phyloP scores from a whole-genome alignment of 2,113 vertebrate genomes.

The Trogon surrucura region DNA sequence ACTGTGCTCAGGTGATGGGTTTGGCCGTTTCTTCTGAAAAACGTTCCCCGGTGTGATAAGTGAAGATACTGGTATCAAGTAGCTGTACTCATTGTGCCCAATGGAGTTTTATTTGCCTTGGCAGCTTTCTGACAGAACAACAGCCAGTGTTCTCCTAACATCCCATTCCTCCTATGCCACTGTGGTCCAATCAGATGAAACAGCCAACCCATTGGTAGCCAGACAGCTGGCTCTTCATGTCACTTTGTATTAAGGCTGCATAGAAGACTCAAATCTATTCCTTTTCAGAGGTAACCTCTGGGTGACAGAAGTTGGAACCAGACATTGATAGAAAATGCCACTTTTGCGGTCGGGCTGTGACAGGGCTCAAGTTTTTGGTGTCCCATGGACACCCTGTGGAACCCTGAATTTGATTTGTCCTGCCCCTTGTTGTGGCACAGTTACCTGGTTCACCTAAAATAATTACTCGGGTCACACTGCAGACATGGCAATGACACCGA shows the following conservation, averaged over 20 bases:
- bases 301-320: background rate
- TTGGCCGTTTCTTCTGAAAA: background rate
- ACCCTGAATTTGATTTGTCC: background rate
- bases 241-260: background rate
- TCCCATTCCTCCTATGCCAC: background rate
- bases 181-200: background rate
- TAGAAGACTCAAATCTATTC: background rate
- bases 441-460: background rate
- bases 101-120: background rate
- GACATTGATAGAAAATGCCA: background rate
- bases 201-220: background rate
- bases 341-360: background rate
- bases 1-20: background rate
- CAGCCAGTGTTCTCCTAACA: background rate
- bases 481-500: background rate
- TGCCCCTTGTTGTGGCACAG: background rate
- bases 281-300: background rate
- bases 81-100: background rate
- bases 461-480: background rate
- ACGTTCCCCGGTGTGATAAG: accelerated
- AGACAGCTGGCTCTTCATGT: background rate
- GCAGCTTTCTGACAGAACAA: background rate
- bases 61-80: background rate
- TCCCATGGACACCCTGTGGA: background rate
- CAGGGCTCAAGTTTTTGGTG: background rate